Evolutionary conservation across 2,888 invertebrate species (phyloP).

Genomic region (Ormyrus labotus): DNA sequence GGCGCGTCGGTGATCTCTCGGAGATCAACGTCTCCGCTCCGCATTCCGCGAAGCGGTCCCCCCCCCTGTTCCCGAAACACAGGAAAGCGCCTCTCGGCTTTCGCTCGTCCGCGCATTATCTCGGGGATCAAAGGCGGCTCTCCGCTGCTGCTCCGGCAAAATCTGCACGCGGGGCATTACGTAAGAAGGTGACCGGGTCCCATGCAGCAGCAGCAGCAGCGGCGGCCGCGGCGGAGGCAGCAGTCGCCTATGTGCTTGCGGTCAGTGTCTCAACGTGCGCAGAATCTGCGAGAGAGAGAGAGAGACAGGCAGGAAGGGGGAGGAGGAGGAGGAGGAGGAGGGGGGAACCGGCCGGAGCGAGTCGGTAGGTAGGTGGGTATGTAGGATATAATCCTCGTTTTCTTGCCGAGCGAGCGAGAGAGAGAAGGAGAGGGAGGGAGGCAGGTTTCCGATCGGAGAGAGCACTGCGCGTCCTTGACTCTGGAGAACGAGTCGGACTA

Average conservation of each 20-base stretch:
- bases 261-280: slow-evolving; percentile 68
- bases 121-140: no score
- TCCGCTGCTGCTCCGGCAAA: slow-evolving; percentile 4
- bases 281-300: slow-evolving; percentile 16
- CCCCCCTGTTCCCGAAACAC: no score
- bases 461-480: slow-evolving; percentile 88
- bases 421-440: slow-evolving; percentile 25
- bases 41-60: no score
- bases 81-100: no score
- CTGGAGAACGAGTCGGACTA: slow-evolving; percentile 68
- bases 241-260: slow-evolving; percentile 31
- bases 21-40: no score
- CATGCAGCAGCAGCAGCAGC: background rate
- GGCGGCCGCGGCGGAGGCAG: no score
- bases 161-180: slow-evolving; percentile 35
- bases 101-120: no score
- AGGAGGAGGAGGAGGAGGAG: slow-evolving; percentile 9
- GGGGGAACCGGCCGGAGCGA: slow-evolving; percentile 19
- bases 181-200: slow-evolving; percentile 50
- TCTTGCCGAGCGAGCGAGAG: slow-evolving; percentile 10
- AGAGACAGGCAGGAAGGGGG: background rate
- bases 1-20: no score
- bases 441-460: slow-evolving; percentile 71
- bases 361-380: slow-evolving; percentile 62
- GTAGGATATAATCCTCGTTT: slow-evolving; percentile 58